phyloP scores from a whole-genome alignment of 35 echinoderm and acorn worm genomes.

The Diadema setosum region DNA sequence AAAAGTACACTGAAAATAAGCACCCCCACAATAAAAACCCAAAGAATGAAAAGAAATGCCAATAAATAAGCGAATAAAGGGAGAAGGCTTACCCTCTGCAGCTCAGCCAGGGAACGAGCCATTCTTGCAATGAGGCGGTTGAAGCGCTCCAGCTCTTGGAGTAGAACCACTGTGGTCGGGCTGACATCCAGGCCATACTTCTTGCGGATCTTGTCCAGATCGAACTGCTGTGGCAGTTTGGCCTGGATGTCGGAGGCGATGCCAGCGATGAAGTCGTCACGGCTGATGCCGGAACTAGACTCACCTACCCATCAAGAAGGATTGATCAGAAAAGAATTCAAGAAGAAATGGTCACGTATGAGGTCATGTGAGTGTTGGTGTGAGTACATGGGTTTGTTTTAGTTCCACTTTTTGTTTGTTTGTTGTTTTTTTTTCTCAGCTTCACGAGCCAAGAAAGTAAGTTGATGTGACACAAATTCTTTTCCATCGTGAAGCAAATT shows the following conservation, averaged over 20 bases:
- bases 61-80: no score
- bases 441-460: no score
- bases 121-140: constrained; percentile 81
- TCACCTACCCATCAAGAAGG: constrained; percentile 50
- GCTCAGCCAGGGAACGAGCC: constrained; percentile 80
- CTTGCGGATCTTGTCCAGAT: constrained; percentile 96
- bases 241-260: constrained; percentile 95
- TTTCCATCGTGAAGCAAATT: no score
- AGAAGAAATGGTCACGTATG: background rate
- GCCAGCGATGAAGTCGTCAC: constrained; percentile 98
- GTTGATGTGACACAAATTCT: no score
- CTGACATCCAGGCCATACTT: constrained; percentile 82
- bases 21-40: no score
- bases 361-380: no score
- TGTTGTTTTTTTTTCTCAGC: no score
- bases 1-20: no score
- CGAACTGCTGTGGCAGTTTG: constrained; percentile 96
- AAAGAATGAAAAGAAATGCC: no score
- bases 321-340: background rate
- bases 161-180: constrained; percentile 91
- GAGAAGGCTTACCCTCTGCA: constrained; percentile 80
- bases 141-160: constrained; percentile 95
- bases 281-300: constrained; percentile 87
- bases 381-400: no score
- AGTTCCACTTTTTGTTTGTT: no score